Percentiles rank a stretch among this genome's conserved stretches.
Conservation (phyloP, 2,888 invertebrate species). For the Drosophila heteroneura region DNA sequence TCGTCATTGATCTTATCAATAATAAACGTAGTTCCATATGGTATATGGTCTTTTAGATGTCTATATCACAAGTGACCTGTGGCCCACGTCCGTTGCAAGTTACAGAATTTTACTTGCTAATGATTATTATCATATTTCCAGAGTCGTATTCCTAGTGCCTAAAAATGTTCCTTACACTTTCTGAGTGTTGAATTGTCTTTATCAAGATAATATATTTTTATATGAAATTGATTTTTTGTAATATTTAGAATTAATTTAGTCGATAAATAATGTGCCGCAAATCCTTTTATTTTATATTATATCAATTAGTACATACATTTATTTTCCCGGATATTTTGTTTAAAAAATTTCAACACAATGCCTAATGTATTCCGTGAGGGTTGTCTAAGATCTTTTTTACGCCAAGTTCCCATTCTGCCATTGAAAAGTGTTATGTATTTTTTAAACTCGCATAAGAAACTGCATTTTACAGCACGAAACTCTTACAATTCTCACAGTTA, state of each 20-base stretch:
- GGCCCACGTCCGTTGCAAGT: background rate
- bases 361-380: background rate
- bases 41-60: background rate
- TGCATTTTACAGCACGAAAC: slow-evolving; percentile 45
- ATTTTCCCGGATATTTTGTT: background rate
- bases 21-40: background rate
- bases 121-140: background rate
- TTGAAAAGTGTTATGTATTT: slow-evolving; percentile 62
- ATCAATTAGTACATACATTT: background rate
- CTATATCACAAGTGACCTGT: background rate
- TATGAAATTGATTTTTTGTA: background rate
- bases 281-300: background rate
- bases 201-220: background rate
- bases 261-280: background rate
- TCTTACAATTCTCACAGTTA: slow-evolving; percentile 26
- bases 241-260: background rate
- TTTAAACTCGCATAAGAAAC: slow-evolving; percentile 57
- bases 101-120: background rate
- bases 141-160: background rate
- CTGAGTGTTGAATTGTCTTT: too few species aligned
- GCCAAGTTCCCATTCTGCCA: background rate
- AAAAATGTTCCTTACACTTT: background rate
- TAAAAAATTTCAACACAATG: background rate
- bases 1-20: background rate
- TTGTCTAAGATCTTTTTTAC: background rate